Percentiles rank a stretch among this genome's conserved stretches.
Evolutionary conservation across 2,113 vertebrate genomes (phyloP).

Genomic region (Oncorhynchus nerka): DNA sequence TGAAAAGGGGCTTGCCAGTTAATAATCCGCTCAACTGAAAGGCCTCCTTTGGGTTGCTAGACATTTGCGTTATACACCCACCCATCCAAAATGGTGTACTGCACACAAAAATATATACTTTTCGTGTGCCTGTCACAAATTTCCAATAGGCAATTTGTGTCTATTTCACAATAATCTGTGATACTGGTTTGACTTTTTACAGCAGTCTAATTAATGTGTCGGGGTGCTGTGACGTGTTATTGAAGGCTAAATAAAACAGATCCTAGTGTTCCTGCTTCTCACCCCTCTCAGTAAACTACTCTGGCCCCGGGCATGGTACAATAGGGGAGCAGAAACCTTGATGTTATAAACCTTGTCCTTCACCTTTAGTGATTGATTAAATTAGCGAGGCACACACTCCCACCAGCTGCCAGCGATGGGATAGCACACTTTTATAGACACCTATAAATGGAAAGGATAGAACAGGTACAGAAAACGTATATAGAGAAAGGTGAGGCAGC

Average conservation of each 20-base stretch:
- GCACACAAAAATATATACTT: too few relatives aligned
- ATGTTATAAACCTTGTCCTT: constrained; percentile 47
- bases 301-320: constrained; percentile 8
- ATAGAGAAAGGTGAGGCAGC: background rate
- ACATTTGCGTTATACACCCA: too few relatives aligned
- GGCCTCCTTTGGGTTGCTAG: background rate
- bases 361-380: constrained; percentile 49
- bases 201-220: constrained; percentile 8
- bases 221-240: background rate
- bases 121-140: too few relatives aligned
- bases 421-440: constrained; percentile 28
- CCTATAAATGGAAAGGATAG: constrained; percentile 31
- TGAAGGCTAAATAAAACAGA: background rate
- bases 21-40: constrained; percentile 3
- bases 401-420: constrained; percentile 21
- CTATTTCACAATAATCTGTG: too few relatives aligned
- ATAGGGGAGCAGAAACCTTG: constrained; percentile 20
- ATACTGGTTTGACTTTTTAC: background rate
- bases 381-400: constrained; percentile 25
- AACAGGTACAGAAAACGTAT: background rate
- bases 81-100: too few relatives aligned
- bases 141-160: too few relatives aligned
- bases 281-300: constrained; percentile 14
- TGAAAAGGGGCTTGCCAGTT: background rate
- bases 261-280: background rate